phyloP scores from a whole-genome alignment of 2,888 invertebrate species.

The Andricus curvator region DNA sequence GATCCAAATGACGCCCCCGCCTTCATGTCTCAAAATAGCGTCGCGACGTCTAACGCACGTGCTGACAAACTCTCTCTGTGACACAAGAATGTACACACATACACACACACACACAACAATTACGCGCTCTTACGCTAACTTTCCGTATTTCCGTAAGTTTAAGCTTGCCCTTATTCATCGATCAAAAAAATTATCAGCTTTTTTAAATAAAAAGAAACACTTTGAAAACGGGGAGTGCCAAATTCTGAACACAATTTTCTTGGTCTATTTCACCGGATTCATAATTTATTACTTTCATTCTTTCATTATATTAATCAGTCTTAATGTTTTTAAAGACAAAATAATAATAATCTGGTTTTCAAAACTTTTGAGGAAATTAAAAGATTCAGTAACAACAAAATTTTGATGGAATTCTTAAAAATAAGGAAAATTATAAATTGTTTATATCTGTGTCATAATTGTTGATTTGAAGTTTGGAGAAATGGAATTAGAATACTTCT shows the following conservation, averaged over 20 bases:
- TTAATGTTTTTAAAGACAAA: no score
- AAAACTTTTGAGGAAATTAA: not conserved
- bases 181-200: not conserved
- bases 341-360: not conserved
- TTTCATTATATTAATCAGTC: no score
- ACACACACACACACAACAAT: constrained; percentile 43
- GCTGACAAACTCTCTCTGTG: constrained; percentile 51
- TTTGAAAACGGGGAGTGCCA: no score
- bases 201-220: not conserved
- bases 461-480: no score
- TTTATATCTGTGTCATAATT: no score
- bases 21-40: constrained; percentile 70
- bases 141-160: constrained; percentile 6
- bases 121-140: constrained; percentile 15
- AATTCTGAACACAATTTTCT: no score
- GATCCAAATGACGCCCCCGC: constrained; percentile 69
- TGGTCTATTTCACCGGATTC: no score
- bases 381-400: not conserved
- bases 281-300: no score
- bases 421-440: no score
- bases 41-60: constrained; percentile 67
- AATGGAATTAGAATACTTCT: no score
- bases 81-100: constrained; percentile 46
- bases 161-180: not conserved
- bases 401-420: not conserved